Conservation (phyloP, 2,888 invertebrate species). For the Dryomyza anilis region DNA sequence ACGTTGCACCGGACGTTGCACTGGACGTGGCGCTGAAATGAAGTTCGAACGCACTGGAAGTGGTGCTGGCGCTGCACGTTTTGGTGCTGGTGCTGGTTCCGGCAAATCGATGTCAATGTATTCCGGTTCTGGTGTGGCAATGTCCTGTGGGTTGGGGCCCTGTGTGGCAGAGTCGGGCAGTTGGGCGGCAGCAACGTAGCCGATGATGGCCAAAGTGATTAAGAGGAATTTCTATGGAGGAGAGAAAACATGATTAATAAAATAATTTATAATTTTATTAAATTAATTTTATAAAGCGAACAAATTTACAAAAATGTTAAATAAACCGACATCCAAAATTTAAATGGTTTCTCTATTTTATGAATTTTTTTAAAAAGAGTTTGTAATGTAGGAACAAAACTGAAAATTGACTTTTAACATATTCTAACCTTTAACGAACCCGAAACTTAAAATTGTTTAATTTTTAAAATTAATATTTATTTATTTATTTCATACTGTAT, state of each 20-base stretch:
- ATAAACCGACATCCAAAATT: no score
- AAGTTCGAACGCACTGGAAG: slow-evolving; percentile 17
- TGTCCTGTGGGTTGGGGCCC: slow-evolving; percentile 60
- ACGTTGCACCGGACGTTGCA: slow-evolving; percentile 27
- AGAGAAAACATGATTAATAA: slow-evolving; percentile 1
- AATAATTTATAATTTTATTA: neutral
- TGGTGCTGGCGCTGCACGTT: neutral
- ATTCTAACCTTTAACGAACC: no score
- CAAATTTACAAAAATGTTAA: no score
- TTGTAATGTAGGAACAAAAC: no score
- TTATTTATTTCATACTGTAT: no score
- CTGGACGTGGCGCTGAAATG: slow-evolving; percentile 12
- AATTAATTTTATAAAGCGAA: no score
- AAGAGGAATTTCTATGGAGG: slow-evolving; percentile 51
- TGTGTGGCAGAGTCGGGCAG: slow-evolving; percentile 58
- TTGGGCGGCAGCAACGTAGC: slow-evolving; percentile 46
- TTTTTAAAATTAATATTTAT: no score
- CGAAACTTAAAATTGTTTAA: no score
- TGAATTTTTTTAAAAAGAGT: no score
- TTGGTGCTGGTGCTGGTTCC: slow-evolving; percentile 38
- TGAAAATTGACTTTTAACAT: no score
- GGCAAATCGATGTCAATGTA: slow-evolving; percentile 58
- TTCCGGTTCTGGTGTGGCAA: slow-evolving; percentile 59
- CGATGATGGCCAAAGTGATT: slow-evolving; percentile 47
- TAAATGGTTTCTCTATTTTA: no score